phyloP scores from a whole-genome alignment of 2,113 vertebrate species.

The Gallinago undulata region DNA sequence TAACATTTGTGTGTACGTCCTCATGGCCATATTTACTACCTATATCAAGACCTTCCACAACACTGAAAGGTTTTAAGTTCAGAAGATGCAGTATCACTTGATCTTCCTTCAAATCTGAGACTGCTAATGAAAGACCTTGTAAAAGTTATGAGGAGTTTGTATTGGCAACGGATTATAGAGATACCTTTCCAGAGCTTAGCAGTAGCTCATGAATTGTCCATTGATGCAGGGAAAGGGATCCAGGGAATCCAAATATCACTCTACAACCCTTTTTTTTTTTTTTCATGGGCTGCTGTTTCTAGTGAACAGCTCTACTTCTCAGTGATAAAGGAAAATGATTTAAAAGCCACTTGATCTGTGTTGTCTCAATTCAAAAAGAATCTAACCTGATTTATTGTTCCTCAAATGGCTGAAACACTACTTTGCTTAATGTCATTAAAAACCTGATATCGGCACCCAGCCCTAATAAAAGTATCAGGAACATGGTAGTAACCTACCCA shows the following conservation, averaged over 20 bases:
- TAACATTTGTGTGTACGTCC: neutral
- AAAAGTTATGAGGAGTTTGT: conserved; percentile 56
- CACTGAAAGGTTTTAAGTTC: conserved; percentile 12
- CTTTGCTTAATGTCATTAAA: conserved; percentile 69
- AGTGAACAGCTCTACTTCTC: conserved; percentile 24
- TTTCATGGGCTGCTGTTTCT: neutral
- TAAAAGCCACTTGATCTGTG: conserved; percentile 63
- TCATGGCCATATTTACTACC: neutral
- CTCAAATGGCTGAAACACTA: conserved; percentile 65
- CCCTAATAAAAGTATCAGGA: conserved; percentile 67
- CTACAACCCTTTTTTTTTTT: neutral
- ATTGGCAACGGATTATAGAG: conserved; percentile 63
- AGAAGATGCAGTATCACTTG: neutral
- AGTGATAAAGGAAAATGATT: conserved; percentile 59
- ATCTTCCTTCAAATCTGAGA: conserved; percentile 46
- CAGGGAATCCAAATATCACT: conserved; percentile 40
- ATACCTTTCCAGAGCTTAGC: conserved; percentile 60
- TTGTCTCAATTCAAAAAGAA: conserved; percentile 63
- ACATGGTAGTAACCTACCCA: conserved; percentile 55
- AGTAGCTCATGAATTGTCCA: conserved; percentile 61
- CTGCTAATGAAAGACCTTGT: conserved; percentile 39
- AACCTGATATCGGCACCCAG: conserved; percentile 55
- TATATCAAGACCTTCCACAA: neutral
- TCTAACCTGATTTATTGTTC: conserved; percentile 68
- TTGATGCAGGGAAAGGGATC: conserved; percentile 44